These are phyloP conservation scores for Grapholita molesta DNA, from an alignment of 1,140 invertebrate species.

Conservation along the genomic window DNA sequence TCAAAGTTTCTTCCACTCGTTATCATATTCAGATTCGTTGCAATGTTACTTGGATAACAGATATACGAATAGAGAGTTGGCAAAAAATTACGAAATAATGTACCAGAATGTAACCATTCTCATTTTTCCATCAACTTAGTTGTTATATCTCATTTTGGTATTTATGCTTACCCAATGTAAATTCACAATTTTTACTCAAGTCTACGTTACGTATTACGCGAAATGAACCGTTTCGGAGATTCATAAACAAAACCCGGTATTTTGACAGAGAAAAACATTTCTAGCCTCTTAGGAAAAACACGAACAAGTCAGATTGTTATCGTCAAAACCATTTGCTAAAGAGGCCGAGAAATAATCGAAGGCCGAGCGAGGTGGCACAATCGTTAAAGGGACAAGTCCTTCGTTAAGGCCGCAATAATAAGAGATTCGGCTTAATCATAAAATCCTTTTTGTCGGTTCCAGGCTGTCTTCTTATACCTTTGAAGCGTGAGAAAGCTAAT, in stretches of 20 bases:
- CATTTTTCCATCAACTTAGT: too few species aligned
- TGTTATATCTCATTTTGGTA: too few species aligned
- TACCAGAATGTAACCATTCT: too few species aligned
- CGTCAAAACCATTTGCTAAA: background rate
- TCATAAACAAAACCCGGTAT: background rate
- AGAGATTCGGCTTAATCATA: slow-evolving; percentile 12
- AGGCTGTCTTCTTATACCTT: background rate
- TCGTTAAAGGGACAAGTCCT: background rate
- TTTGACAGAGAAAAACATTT: background rate
- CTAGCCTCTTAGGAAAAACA: background rate
- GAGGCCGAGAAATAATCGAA: background rate
- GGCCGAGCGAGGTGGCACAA: slow-evolving; percentile 6
- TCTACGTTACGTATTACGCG: too few species aligned
- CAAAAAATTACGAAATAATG: too few species aligned
- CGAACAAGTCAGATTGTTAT: background rate
- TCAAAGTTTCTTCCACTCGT: too few species aligned
- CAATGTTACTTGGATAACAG: too few species aligned
- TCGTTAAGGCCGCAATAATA: slow-evolving; percentile 11
- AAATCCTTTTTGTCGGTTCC: slow-evolving; percentile 3
- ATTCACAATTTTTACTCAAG: background rate
- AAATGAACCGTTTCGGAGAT: background rate
- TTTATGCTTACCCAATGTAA: background rate
- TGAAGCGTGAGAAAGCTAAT: background rate
- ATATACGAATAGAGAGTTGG: too few species aligned
- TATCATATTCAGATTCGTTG: too few species aligned